A percentile compares a stretch with the other conserved stretches of the same genome.
These are phyloP conservation scores for Nannoperca australis DNA, from an alignment of 2,797 vertebrate species.

Conservation along the genomic window DNA sequence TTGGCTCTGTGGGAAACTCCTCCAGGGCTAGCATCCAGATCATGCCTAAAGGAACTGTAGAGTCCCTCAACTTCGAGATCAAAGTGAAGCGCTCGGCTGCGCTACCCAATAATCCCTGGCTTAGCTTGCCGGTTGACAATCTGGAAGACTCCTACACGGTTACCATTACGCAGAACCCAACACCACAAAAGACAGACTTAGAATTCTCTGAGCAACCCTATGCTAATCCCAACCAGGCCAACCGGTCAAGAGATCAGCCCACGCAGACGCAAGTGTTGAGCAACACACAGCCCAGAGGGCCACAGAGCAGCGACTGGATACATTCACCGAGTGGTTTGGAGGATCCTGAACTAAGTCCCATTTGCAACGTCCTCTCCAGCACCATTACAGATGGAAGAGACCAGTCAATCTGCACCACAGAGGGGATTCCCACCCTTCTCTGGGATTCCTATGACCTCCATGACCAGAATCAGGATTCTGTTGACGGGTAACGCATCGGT, in stretches of 20 bases:
- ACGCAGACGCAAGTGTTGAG: constrained; percentile 16
- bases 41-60: constrained; percentile 62
- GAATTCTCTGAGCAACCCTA: background rate
- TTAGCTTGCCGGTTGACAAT: constrained; percentile 82
- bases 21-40: constrained; percentile 73
- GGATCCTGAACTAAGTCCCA: constrained; percentile 65
- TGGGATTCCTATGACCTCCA: constrained; percentile 85
- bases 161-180: constrained; percentile 73
- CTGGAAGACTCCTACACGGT: constrained; percentile 82
- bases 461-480: constrained; percentile 64
- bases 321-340: constrained; percentile 47
- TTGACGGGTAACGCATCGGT: constrained; percentile 62
- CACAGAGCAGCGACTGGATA: constrained; percentile 32
- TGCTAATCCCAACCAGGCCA: background rate
- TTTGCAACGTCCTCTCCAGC: constrained; percentile 79
- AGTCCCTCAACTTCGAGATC: constrained; percentile 81
- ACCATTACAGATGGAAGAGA: constrained; percentile 74
- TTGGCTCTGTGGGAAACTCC: constrained; percentile 47
- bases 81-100: constrained; percentile 75
- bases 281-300: background rate
- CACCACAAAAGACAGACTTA: constrained; percentile 16
- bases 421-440: constrained; percentile 67
- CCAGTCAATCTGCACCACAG: constrained; percentile 44
- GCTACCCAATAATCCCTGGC: constrained; percentile 82
- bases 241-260: constrained; percentile 47